These are phyloP conservation scores for Coregonus clupeaformis DNA, from an alignment of 2,113 vertebrate genomes.

Conservation along the genomic window DNA sequence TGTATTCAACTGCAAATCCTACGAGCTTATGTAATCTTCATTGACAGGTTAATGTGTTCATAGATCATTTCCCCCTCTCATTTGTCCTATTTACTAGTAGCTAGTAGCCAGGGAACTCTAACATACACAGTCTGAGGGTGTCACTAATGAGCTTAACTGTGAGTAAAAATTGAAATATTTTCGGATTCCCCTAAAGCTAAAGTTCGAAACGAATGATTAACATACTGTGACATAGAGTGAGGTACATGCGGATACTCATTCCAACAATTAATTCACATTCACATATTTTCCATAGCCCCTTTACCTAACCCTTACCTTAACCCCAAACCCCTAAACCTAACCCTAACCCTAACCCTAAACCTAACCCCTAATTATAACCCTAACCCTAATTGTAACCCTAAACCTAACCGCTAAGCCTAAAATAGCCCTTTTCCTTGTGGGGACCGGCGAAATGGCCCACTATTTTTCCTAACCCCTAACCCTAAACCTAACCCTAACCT, in stretches of 20 bases:
- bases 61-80: conserved; percentile 45
- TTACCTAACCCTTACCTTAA: too few relatives aligned
- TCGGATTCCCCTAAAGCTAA: conserved; percentile 31
- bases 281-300: too few relatives aligned
- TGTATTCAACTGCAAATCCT: conserved; percentile 31
- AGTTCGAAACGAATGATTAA: conserved; percentile 43
- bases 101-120: neutral
- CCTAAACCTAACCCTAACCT: too few relatives aligned
- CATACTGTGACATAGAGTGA: conserved; percentile 35
- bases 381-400: too few relatives aligned
- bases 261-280: neutral
- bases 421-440: too few relatives aligned
- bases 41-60: conserved; percentile 37
- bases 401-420: too few relatives aligned
- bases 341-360: too few relatives aligned
- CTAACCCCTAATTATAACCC: too few relatives aligned
- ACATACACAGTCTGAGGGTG: conserved; percentile 30
- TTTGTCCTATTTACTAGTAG: neutral
- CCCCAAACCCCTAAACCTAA: too few relatives aligned
- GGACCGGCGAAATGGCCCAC: too few relatives aligned
- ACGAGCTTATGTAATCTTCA: conserved; percentile 26
- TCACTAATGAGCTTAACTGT: conserved; percentile 56
- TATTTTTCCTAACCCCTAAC: too few relatives aligned
- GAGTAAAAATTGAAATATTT: conserved; percentile 50
- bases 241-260: neutral